Evolutionary conservation across 2,113 vertebrate genomes (phyloP), one percentile per base, ranked within the genome.

Genomic region (Oryzias javanicus): DNA sequence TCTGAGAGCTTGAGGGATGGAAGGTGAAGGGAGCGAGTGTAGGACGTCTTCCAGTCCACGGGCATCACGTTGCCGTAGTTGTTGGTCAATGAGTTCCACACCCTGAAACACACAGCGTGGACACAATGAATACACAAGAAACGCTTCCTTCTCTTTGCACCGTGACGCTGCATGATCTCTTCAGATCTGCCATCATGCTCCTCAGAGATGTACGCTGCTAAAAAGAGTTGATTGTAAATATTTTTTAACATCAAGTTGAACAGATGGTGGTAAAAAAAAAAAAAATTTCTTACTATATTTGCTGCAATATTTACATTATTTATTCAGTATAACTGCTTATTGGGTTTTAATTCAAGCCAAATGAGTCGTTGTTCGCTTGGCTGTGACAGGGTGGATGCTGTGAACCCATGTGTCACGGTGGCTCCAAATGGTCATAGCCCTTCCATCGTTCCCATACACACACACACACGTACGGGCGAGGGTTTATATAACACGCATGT

Each of bases 41-140:
- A 94, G 22, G 97, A 98, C 4, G 94, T 95, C 65, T 96, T 98
- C 97, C 97, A 99, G 88, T 98, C 95, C 64, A 99, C 95, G 4
- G 97, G 94, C 96, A 98, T 97, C 71, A 98, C 95, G 0, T 98
- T 96, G 65, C 97, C 97, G 16, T 94, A 99, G 84, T 98, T 99
- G 85, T 97, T 95, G 0, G 95, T 98, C 85, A 98, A 78, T 67
- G 96, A 90, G 73, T 97, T 99, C 97, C 97, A 99, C 67, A 99
- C 95, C 82, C 97, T 99, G 62, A 14, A 51, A 50, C 29, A 49
- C 40, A 50, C 40, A 52, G 4, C 1, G 7, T 49, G 16, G 53
- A 16, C 5, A 4, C 24, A 41, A 61, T 8, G 19, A 49, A n/a
- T n/a, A n/a, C 17, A 46, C 3, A 27, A 12, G 35, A 19, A 19